phyloP scores from a whole-genome alignment of 2,797 vertebrate genomes.

The Phataginus tricuspis region DNA sequence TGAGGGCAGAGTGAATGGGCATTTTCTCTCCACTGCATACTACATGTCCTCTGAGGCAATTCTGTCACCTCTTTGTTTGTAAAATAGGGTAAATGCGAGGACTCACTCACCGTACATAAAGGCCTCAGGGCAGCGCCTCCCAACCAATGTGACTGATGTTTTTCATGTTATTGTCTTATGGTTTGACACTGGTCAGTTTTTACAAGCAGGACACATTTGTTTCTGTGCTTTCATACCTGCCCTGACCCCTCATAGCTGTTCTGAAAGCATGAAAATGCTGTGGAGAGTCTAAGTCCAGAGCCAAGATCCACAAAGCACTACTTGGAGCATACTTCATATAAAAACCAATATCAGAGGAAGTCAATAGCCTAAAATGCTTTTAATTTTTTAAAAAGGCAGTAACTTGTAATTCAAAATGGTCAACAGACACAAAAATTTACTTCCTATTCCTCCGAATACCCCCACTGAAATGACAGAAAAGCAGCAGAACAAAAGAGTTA shows the following conservation, averaged over 20 bases:
- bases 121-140: neutral
- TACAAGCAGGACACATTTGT: neutral
- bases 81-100: neutral
- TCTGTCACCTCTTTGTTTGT: too few relatives aligned
- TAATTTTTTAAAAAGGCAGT: too few relatives aligned
- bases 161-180: neutral
- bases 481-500: neutral
- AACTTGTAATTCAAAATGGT: neutral
- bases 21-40: too few relatives aligned
- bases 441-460: neutral
- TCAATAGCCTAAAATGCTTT: neutral
- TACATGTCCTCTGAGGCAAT: rapidly evolving
- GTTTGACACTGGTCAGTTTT: neutral
- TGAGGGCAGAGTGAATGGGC: neutral
- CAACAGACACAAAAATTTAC: neutral
- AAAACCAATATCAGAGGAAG: neutral
- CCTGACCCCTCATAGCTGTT: too few relatives aligned
- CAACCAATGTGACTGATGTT: too few relatives aligned
- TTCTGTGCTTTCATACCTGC: neutral
- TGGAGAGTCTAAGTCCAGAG: neutral
- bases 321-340: neutral
- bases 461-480: neutral
- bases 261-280: neutral
- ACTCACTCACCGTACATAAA: neutral
- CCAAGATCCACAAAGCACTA: neutral